Base-by-base conservation (phyloP, 1,140 invertebrate species). In the Saccostrea cuccullata region DNA sequence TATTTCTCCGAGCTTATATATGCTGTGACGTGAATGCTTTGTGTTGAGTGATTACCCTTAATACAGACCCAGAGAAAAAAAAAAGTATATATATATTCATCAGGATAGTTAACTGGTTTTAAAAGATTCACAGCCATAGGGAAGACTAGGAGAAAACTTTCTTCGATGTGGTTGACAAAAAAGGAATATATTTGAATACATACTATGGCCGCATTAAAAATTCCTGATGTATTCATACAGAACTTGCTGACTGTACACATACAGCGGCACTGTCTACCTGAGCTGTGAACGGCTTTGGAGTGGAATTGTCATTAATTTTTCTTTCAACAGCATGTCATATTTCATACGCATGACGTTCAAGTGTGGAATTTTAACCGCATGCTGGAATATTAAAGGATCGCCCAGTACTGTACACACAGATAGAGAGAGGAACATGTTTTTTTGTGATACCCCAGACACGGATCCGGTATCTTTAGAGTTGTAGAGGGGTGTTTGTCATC, bases 271-370 rank as follows among this genome's bases (percentile, higher is more conserved):
- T 70, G 12, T 77, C 26, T 77, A 77, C 70, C 70, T 77, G 70
- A 30, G 70, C 70, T 30, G 26, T 36, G 23, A 73, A 73, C n/a
- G 1, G 67, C 26, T 26, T 77, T 26, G 23, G 26, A 77, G 30
- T 12, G 70, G 26, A 77, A 36, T 77, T 36, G 70, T 77, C 70
- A 77, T 77, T 77, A 77, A 77, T 77, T 77, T 77, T 77, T 77
- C 70, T 77, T 77, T 77, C 70, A 77, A 77, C 70, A 77, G 47
- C 82, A 55, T 84, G 55, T 84, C 82, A 84, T 84, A 84, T 84
- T 84, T 84, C 55, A 84, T 84, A 56, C 55, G 55, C 47, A 84
- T 84, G 82, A 84, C 82, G 40, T 13, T 84, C 6, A 17, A 23
- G 36, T 84, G 82, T 23, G 82, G 82, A 84, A 84, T 84, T 84